Evolutionary conservation across 2,113 vertebrate genomes (phyloP).

Genomic region (Bombycilla garrulus): DNA sequence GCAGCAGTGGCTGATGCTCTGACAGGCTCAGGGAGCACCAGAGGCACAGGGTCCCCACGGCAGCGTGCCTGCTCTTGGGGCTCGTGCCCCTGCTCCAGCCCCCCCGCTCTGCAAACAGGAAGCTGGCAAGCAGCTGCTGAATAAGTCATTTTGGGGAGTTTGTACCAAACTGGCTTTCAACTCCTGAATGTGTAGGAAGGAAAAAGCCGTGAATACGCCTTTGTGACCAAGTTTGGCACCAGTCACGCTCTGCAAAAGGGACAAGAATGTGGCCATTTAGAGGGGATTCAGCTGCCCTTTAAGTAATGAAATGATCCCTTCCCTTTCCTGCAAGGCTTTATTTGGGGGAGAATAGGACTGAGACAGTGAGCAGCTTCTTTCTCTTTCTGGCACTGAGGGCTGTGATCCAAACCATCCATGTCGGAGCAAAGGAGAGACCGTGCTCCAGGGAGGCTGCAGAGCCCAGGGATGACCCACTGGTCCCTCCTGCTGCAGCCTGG

Average conservation of each 20-base stretch:
- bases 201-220: conserved; percentile 63
- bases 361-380: conserved; percentile 55
- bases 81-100: not conserved
- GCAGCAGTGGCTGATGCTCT: not conserved
- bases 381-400: not conserved
- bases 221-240: conserved; percentile 68
- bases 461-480: not conserved
- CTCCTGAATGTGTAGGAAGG: conserved; percentile 68
- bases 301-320: conserved; percentile 57
- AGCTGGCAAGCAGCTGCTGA: conserved; percentile 55
- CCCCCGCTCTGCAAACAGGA: not conserved
- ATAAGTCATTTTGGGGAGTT: conserved; percentile 63
- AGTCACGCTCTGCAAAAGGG: not conserved
- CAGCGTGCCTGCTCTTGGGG: not conserved
- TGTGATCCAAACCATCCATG: not conserved
- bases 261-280: conserved; percentile 72
- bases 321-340: conserved; percentile 58
- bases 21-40: not conserved
- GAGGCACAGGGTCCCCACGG: not conserved
- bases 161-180: conserved; percentile 64
- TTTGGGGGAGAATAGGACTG: conserved; percentile 17
- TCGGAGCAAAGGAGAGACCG: not conserved
- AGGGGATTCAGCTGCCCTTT: conserved; percentile 67
- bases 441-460: not conserved
- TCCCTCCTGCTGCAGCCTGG: not conserved